A percentile compares a stretch with the other conserved stretches of the same genome.
These are phyloP conservation scores for Ginglymostoma cirratum DNA, from an alignment of 2,113 vertebrate species.

Conservation along the genomic window DNA sequence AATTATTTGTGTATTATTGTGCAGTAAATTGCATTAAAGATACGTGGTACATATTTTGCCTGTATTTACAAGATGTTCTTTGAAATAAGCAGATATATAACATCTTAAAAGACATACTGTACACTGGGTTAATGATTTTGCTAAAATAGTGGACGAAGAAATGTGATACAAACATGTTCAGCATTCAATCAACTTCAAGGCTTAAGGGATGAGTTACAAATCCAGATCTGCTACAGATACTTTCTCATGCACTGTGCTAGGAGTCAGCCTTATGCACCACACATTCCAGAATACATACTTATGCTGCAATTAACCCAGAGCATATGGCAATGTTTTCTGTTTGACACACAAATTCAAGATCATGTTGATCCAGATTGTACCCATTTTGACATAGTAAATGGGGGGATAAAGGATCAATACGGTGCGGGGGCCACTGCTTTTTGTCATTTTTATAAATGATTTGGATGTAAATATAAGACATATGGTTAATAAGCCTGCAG, in stretches of 20 bases:
- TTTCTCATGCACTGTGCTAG: neutral
- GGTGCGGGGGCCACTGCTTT: no score
- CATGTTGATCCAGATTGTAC: neutral
- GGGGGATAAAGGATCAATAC: neutral
- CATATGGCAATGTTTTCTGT: neutral
- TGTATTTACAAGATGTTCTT: neutral
- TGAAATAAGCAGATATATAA: neutral
- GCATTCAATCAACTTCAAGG: neutral
- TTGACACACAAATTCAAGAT: neutral
- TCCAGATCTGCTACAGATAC: neutral
- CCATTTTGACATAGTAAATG: neutral
- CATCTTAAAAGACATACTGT: neutral
- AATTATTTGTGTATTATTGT: neutral
- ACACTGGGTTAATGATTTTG: neutral
- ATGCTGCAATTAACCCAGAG: neutral
- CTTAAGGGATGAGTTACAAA: neutral
- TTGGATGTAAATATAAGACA: no score
- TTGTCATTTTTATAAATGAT: no score
- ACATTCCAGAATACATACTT: neutral
- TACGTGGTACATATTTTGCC: neutral
- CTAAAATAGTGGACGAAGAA: neutral
- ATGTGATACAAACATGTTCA: neutral
- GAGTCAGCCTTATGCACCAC: neutral
- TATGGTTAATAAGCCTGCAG: no score
- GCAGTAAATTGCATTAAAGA: neutral